A percentile compares a stretch with the other conserved stretches of the same genome.
Conservation (phyloP, 2,888 invertebrate species). For the Punctoribates punctum region DNA sequence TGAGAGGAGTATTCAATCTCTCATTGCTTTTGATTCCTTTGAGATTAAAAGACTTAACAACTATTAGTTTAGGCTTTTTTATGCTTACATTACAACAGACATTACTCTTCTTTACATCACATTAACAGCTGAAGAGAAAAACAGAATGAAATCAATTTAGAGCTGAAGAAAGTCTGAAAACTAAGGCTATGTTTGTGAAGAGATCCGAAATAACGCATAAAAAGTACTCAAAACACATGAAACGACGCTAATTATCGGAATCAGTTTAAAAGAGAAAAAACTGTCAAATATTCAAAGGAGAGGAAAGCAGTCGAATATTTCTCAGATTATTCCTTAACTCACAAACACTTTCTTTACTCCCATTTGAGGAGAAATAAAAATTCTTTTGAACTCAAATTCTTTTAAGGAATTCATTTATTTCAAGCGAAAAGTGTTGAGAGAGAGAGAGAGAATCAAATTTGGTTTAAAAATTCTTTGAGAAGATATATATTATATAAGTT, state of each 20-base stretch:
- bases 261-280: too few species aligned
- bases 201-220: too few species aligned
- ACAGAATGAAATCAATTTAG: not conserved
- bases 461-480: too few species aligned
- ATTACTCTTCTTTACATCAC: constrained; percentile 3
- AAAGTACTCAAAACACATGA: too few species aligned
- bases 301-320: too few species aligned
- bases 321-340: too few species aligned
- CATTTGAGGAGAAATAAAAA: too few species aligned
- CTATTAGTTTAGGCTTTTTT: constrained; percentile 13
- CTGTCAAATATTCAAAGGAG: too few species aligned
- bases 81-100: constrained; percentile 13
- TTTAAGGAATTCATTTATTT: not conserved
- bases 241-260: too few species aligned
- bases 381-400: not conserved
- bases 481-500: too few species aligned
- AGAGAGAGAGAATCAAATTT: not conserved
- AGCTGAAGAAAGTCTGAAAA: not conserved
- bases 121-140: constrained; percentile 1
- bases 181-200: not conserved
- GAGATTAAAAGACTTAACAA: not conserved
- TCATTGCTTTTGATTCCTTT: not conserved
- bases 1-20: not conserved
- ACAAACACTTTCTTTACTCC: too few species aligned
- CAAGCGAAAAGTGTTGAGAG: not conserved